These are phyloP conservation scores for Corydoras maculifer DNA, from an alignment of 2,113 vertebrate species.

Conservation along the genomic window DNA sequence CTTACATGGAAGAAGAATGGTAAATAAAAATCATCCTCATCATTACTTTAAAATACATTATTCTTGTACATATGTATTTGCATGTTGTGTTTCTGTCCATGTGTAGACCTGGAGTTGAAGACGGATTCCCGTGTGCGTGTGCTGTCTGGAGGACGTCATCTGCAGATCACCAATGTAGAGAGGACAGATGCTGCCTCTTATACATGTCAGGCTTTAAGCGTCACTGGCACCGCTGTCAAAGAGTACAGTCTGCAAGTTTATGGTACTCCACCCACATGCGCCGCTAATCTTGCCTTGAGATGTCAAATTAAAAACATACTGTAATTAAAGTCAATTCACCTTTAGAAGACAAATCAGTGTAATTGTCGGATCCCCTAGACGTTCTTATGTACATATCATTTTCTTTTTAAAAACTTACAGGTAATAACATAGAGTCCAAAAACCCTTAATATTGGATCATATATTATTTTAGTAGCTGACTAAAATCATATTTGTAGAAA, in stretches of 20 bases:
- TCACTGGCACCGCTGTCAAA: constrained; percentile 72
- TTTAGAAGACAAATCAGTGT: no score
- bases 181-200: constrained; percentile 78
- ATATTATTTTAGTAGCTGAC: no score
- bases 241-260: constrained; percentile 87
- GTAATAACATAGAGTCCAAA: no score
- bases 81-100: not conserved
- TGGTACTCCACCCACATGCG: constrained; percentile 56
- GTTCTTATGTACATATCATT: no score
- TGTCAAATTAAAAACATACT: no score
- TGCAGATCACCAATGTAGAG: constrained; percentile 78
- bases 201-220: constrained; percentile 77
- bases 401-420: no score
- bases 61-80: not conserved
- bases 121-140: constrained; percentile 65
- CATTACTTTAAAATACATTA: not conserved
- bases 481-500: no score
- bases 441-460: no score
- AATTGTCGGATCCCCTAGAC: no score
- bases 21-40: constrained; percentile 46
- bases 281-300: not conserved
- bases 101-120: constrained; percentile 68
- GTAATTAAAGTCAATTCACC: no score
- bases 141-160: constrained; percentile 85
- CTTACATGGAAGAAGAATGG: constrained; percentile 86